Percentiles rank a stretch among this genome's conserved stretches.
Evolutionary conservation across 1,140 invertebrate genomes (phyloP).

Genomic region (Calliopsis andreniformis): DNA sequence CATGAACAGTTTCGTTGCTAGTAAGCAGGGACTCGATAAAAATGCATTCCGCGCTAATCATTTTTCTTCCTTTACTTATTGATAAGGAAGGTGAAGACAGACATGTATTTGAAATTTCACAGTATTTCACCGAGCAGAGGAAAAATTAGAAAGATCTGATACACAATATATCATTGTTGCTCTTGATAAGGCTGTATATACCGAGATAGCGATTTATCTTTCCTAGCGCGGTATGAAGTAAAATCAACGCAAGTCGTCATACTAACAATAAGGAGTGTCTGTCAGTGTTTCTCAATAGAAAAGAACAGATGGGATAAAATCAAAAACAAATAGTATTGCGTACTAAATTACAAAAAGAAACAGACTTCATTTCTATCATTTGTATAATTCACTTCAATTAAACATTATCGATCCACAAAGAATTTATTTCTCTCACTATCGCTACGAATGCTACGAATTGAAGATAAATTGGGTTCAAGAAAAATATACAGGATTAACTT

Average conservation of each 20-base stretch:
- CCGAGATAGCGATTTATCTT: not conserved
- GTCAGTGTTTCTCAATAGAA: not conserved
- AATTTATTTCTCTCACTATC: not conserved
- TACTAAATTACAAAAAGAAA: too few species aligned
- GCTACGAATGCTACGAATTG: not conserved
- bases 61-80: too few species aligned
- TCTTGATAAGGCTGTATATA: not conserved
- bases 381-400: not conserved
- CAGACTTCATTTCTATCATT: not conserved
- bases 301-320: not conserved
- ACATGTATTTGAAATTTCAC: too few species aligned
- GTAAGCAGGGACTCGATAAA: not conserved
- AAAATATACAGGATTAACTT: not conserved
- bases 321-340: not conserved
- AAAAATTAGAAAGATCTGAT: too few species aligned
- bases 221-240: not conserved
- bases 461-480: not conserved
- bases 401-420: not conserved
- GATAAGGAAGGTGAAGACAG: too few species aligned
- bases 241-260: not conserved
- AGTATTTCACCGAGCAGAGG: too few species aligned
- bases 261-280: not conserved
- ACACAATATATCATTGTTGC: too few species aligned
- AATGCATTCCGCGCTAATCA: not conserved
- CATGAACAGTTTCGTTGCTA: not conserved